Base-by-base conservation (phyloP, 1,140 invertebrate species). In the Microplitis mediator region DNA sequence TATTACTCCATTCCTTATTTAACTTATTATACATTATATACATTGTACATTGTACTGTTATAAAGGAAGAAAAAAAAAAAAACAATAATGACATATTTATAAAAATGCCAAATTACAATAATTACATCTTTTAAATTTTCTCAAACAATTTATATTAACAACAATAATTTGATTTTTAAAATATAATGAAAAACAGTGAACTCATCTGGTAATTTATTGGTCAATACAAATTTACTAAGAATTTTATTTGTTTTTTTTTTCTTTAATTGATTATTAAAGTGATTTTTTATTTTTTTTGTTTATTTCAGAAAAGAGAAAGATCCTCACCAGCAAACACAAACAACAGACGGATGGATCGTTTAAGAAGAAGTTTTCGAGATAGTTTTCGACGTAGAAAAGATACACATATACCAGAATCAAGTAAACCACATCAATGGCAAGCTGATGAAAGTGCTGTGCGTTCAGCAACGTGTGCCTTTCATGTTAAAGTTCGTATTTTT, bases 401-500 rank as follows among this genome's bases (percentile, higher is more conserved):
- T 83, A 84, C 90, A 32, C 88, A 89, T 69, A 88, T 95, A 35
- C 94, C 95, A 0, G 97, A 98, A 88, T 95, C 94, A 72, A 96
- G 95, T 71, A 98, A 98, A 84, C 97, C 97, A 9, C 96, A 98
- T 85, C 95, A 97, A 79, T 99, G 97, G 97, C 96, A 98, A 81
- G 93, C 96, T n/a, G 98, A 99, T 86, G 98, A 99, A 85, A 92
- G 93, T 56, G 95, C 96, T 62, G 98, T 99, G 2, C 89, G 97
- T 51, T 93, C 94, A 14, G 97, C 97, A 78, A 98, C 95, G 32
- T 99, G 98, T 89, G 95, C 92, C 81, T 99, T 99, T 88, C 92
- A 95, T 79, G 98, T 99, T 74, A 98, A 99, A 88, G 94, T 94
- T 64, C n/a, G 11, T 6, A 39, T 36, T 64, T 34, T 16, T n/a